Evolutionary conservation across 2,113 vertebrate species (phyloP).

Genomic region (Perccottus glenii): DNA sequence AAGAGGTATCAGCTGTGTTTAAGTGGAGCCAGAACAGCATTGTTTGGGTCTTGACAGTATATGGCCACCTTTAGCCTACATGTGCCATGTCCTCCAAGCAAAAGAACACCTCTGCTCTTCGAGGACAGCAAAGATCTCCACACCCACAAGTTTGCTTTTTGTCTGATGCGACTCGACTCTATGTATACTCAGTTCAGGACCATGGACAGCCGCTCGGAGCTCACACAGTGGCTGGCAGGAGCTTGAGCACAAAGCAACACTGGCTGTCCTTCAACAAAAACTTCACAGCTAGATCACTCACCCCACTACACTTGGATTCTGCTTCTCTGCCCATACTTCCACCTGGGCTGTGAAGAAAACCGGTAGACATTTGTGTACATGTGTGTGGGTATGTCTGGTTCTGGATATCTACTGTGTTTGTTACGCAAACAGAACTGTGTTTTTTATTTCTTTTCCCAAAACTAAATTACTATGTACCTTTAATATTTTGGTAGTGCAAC

Average conservation of each 20-base stretch:
- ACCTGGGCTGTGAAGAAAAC: slow-evolving; percentile 33
- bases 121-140: slow-evolving; percentile 41
- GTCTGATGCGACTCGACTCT: slow-evolving; percentile 24
- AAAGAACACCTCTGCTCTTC: neutral
- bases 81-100: slow-evolving; percentile 18
- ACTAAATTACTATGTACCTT: neutral
- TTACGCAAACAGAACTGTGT: neutral
- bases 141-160: slow-evolving; percentile 8
- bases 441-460: neutral
- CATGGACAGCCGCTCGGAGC: slow-evolving; percentile 58
- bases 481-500: neutral
- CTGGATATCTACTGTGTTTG: neutral
- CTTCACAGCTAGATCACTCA: slow-evolving; percentile 42
- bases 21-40: slow-evolving; percentile 20
- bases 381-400: slow-evolving; percentile 11
- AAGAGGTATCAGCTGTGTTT: slow-evolving; percentile 27
- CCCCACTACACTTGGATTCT: slow-evolving; percentile 23
- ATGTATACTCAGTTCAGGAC: slow-evolving; percentile 61
- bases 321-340: slow-evolving; percentile 13
- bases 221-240: slow-evolving; percentile 24
- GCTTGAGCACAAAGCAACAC: slow-evolving; percentile 28
- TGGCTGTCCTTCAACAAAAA: slow-evolving; percentile 50
- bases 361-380: slow-evolving; percentile 28
- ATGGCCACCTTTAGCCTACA: slow-evolving; percentile 16
- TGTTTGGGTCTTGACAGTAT: slow-evolving; percentile 35